Base-by-base conservation (phyloP, 2,888 invertebrate genomes). In the Boloria selene region DNA sequence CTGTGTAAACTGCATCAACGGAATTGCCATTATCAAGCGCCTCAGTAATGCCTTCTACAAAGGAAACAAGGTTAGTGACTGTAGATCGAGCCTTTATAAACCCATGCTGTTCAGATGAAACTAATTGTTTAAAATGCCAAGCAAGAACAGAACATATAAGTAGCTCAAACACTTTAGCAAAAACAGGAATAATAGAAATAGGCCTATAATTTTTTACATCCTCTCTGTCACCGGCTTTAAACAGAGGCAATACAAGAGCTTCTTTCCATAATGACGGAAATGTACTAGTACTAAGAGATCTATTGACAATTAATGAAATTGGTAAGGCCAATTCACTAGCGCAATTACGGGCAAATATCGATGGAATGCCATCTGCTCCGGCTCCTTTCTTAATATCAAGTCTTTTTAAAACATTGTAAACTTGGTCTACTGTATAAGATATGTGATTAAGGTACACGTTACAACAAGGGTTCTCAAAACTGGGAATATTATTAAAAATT, bases 301-400 rank as follows among this genome's bases (percentile, higher is more conserved):
- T 47, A n/a, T 47, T 47, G 47, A 31, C 6, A 31, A 31, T 31
- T 6, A 31, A 1, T 31, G 31, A 5, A 31, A 31, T 5, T 31
- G 31, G 31, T 6, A 31, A 31, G 7, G 31, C 31, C 31, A 31
- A 31, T 6, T 5, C 31, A 31, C 31, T 13, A 7, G 67, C 68
- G 38, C 70, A 71, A 14, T 6, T 13, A 18, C 13, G 16, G 0
- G 68, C 49, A 54, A 70, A 71, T n/a, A 70, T 17, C 13, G 69
- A 59, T 6, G 72, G 68, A 22, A 72, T 63, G 6, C 62, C 65
- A 49, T 71, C 70, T 6, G 71, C 47, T 1, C 71, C 70, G 0
- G 64, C 60, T 4, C 67, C 65, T 42, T 71, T 67, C 31, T 7
- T 31, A 31, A 31, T 31, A 6, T 31, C 31, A 31, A 31, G 31